A percentile compares a stretch with the other conserved stretches of the same genome.
Conservation (phyloP, 2,888 invertebrate species). For the Cecidostiba fungosa region DNA sequence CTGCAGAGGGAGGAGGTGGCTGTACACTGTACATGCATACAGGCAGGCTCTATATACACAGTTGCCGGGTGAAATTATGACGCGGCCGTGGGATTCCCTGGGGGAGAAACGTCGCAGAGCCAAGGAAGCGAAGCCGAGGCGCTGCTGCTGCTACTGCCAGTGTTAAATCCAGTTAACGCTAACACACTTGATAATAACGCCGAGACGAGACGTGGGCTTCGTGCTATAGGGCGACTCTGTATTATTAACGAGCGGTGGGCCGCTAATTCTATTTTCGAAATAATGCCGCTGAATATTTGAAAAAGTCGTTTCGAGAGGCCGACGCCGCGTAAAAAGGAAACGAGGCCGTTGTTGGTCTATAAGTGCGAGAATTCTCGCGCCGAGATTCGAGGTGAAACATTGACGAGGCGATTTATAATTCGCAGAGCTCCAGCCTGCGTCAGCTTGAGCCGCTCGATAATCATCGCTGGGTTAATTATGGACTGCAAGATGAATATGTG, state of each 20-base stretch:
- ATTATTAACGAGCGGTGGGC: constrained; percentile 27
- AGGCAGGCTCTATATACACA: background rate
- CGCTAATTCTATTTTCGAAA: constrained; percentile 49
- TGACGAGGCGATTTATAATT: constrained; percentile 1
- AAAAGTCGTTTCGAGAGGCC: background rate
- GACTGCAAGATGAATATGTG: background rate
- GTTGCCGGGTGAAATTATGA: constrained; percentile 34
- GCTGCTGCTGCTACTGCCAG: background rate
- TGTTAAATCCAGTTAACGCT: constrained; percentile 53
- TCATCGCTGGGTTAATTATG: background rate
- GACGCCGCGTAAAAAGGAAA: background rate
- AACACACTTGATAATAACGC: constrained; percentile 51
- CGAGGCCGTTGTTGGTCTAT: background rate
- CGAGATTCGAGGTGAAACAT: background rate
- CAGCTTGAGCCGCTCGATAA: background rate
- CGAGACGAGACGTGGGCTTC: background rate
- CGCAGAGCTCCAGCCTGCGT: background rate
- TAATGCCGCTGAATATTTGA: constrained; percentile 43
- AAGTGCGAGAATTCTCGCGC: background rate
- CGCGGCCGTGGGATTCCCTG: constrained; percentile 1
- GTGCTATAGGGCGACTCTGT: background rate
- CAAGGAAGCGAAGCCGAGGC: background rate
- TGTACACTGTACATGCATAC: background rate
- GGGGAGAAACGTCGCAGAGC: background rate
- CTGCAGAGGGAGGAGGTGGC: background rate